Base-by-base conservation (phyloP, 2,888 invertebrate genomes). In the Drosophila diplacantha region DNA sequence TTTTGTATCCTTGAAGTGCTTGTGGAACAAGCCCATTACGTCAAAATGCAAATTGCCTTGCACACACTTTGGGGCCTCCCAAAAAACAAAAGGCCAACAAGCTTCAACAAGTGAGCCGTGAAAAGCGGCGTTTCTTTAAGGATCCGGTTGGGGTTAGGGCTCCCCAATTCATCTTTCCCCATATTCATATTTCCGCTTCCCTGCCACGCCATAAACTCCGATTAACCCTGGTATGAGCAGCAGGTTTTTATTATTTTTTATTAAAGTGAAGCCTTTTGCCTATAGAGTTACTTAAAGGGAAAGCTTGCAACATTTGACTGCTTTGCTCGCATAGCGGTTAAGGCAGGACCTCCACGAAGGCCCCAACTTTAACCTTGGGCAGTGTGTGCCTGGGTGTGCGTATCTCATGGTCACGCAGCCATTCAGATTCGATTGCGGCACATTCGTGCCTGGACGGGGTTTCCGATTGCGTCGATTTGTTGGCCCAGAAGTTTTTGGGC, bases 21-120 rank as follows among this genome's bases (percentile, higher is more conserved):
- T 69, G 68, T 67, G 46, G 50, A 73, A 71, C 79, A 71, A 47
- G 50, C 44, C 58, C 64, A 73, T 81, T 69, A 73, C 65, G 61
- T 46, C 44, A 44, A 44, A 62, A 74, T 74, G 72, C 65, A 81
- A 81, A 81, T 78, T 70, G 53, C 43, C 41, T 9, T 60, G 63
- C 73, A 52, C 73, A 52, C 60, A 49, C 73, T 72, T 75, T n/a
- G 31, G 71, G 75, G 71, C 39, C 49, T 59, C 44, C 24, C 1
- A 26, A 22, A 24, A 22, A 20, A 7, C 20, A 2, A 20, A 41
- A 41, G 1, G 14, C 7, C 12, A 47, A 43, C 8, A 18, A 11
- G 38, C 49, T 31, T 22, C 24, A 75, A 71, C 57, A 56, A 24
- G 46, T 64, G 64, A 24, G 29, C 31, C 50, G 31, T 50, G 43